Evolutionary conservation across 2,113 vertebrate genomes (phyloP), one percentile per base, ranked within the genome.

Genomic region (Ictidomys tridecemlineatus): DNA sequence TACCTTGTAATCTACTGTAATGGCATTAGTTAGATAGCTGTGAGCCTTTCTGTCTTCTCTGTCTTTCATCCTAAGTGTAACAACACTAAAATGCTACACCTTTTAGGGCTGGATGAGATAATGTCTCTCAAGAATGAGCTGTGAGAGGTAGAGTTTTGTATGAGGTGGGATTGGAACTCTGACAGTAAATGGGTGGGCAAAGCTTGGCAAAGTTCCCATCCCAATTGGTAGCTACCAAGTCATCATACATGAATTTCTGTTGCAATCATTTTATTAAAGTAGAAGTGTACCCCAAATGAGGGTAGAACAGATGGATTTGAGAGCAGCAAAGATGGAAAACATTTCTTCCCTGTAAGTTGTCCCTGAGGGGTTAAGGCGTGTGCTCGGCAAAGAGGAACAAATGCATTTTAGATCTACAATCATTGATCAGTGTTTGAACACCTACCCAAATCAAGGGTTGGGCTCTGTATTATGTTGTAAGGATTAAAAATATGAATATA

Each of bases 1-100:
- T 90, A 93, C 96, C 97, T 96, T 97, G 80, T 96, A 97, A 96
- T 97, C 95, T 94, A 76, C 88, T 70, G 17, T 93, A 97, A 96
- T 97, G 92, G 96, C 88, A 86, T 86, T 91, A 93, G 92, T 89
- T 39, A 85, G 80, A 70, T 88, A 85, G 82, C 77, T 70, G 6
- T 67, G 67, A 67, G 86, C 89, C 26, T 82, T 96, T 96, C 74
- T 84, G 72, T 82, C 80, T 89, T 95, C 73, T 91, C n/a, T 83
- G 82, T 82, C 77, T 97, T 97, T 82, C 69, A 48, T 91, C 51
- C 61, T 84, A 96, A 94, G 93, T 95, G 77, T 88, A 97, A 96
- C 87, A 91, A 88, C 84, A 93, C 95, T 89, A 61, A 92, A 86
- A 73, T 87, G 96, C 78, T 92, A 69, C 51, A 79, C 80, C 85